These are phyloP conservation scores for Cacatua alba DNA, from an alignment of 2,113 vertebrate genomes.

Conservation along the genomic window DNA sequence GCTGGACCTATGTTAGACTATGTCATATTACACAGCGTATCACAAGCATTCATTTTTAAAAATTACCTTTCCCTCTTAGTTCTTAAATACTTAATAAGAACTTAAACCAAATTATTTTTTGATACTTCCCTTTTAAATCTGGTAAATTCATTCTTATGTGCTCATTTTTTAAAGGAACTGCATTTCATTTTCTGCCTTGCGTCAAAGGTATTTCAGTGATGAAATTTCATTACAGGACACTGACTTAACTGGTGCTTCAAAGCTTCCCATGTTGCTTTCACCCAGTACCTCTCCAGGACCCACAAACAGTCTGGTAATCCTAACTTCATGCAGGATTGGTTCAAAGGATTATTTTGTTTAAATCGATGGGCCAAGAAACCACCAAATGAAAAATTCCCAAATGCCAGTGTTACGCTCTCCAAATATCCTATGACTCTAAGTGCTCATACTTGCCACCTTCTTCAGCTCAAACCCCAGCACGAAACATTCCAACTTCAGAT, in stretches of 20 bases:
- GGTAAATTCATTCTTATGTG: background rate
- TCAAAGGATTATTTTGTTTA: background rate
- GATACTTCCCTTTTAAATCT: background rate
- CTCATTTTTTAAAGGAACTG: background rate
- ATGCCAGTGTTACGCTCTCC: background rate
- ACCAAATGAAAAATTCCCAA: background rate
- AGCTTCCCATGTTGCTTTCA: background rate
- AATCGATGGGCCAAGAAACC: background rate
- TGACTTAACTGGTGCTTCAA: background rate
- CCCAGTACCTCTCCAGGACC: background rate
- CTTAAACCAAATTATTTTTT: background rate
- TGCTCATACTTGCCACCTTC: background rate
- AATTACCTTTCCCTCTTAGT: background rate
- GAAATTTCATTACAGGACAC: background rate
- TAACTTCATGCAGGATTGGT: background rate
- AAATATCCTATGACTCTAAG: background rate
- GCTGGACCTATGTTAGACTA: background rate
- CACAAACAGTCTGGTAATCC: background rate
- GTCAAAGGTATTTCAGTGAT: background rate
- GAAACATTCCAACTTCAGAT: background rate
- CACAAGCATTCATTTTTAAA: background rate
- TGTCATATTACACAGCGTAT: background rate
- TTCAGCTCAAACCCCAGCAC: background rate
- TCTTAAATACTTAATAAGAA: background rate
- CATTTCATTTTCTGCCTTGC: background rate